Base-by-base conservation (phyloP, 92 coral and sea anemone genomes). In the Epizoanthus illoricatus region DNA sequence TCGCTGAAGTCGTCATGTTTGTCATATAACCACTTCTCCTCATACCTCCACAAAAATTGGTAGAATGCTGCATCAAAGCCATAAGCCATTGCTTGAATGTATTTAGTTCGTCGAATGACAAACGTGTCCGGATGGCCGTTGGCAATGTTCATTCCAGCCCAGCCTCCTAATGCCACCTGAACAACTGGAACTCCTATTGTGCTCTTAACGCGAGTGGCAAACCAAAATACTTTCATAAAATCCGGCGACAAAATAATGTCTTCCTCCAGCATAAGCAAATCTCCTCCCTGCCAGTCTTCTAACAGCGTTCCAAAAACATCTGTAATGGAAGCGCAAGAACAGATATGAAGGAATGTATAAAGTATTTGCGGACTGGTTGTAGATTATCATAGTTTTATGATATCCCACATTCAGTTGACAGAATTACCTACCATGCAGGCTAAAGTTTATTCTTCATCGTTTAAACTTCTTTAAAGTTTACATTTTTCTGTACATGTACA, bases 61-160 rank as follows among this genome's bases (percentile, higher is more conserved):
- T 74, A 84, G 19, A 64, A 74, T 18, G 81, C 73, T 84, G 75
- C 75, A 66, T 74, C 74, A 2, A 84, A 57, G 69, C 82, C 87
- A 52, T 84, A 84, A 61, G 87, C 87, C 67, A 84, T 84, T 8
- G 81, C 87, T 54, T 81, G 87, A 56, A 84, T 15, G 3, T 8
- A 55, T 7, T 74, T 64, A 54, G 87, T 59, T 28, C 81, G 73
- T 19, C 87, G 87, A 80, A 84, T 81, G 47, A 74, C 54, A 52
- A 84, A 74, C 74, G 87, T 84, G 67, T 84, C 81, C 18, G 87
- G 87, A 66, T 84, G 87, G 7, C 75, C 87, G 67, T 84, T 84
- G 82, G 58, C 78, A 73, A 75, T 45, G 60, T 84, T 84, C 81
- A 66, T 74, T 21, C 87, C 87, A 66, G 82, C 60, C 87, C 87